Evolutionary conservation across 2,888 invertebrate genomes (phyloP), one percentile per base, ranked within the genome.

Genomic region (Spatulosminthurus flaviceps): DNA sequence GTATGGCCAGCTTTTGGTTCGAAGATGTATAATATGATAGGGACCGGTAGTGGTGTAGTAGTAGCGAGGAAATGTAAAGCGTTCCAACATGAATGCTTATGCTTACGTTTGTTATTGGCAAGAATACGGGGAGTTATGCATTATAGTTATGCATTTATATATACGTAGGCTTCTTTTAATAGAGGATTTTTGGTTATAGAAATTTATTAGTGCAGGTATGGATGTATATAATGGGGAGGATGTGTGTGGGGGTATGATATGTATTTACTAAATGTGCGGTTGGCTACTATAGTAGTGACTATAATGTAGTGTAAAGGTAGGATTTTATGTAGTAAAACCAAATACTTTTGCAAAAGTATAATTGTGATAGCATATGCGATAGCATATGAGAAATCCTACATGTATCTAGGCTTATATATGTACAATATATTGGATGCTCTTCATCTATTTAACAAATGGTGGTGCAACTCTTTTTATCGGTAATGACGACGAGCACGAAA

Each of bases 401-500:
- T n/a, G n/a, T n/a, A n/a, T n/a, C n/a, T n/a, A n/a, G n/a, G n/a
- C n/a, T n/a, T n/a, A n/a, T n/a, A n/a, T n/a, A n/a, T n/a, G n/a
- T n/a, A n/a, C n/a, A n/a, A n/a, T 21, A 2, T 42, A 21, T 21
- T n/a, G n/a, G n/a, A 34, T 70, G 69, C 69, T 69, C 16, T 51
- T 24, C 22, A 41, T 41, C 71, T 42, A 74, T 74, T 74, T 74
- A 60, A 43, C 29, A 28, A 24, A 21, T 21, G 74, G 29, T 61
- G 22, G 60, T 26, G 13, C 61, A 21, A n/a, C 42, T 73, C 26
- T 24, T 34, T 29, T 74, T 71, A 43, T 34, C 42, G 34, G 21
- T 74, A 74, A 74, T 74, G 74, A 74, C 61, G 34, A 74, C 28
- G 61, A 74, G 61, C 74, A 74, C 74, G 74, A 26, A 74, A 74